Evolutionary conservation across 2,113 vertebrate species (phyloP).

Genomic region (Anser cygnoides): DNA sequence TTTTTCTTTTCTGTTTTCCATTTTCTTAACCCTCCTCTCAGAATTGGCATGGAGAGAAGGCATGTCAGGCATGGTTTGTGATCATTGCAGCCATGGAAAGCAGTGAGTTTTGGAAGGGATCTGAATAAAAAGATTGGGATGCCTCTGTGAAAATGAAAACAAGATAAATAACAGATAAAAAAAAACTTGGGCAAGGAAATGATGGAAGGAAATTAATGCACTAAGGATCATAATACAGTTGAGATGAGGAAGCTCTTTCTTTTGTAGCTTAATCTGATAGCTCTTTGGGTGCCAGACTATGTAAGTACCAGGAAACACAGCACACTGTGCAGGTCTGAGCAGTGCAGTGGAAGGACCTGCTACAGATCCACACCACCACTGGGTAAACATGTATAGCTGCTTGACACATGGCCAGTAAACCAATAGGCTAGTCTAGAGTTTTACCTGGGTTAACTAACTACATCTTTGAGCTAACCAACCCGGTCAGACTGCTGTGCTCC

Average conservation of each 20-base stretch:
- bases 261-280: not conserved
- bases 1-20: not conserved
- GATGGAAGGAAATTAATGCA: not conserved
- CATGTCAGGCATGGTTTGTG: not conserved
- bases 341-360: not conserved
- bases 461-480: not conserved
- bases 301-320: not conserved
- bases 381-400: not conserved
- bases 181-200: not conserved
- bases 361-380: not conserved
- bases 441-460: not conserved
- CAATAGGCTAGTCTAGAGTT: not conserved
- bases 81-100: not conserved
- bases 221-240: not conserved
- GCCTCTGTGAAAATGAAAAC: not conserved
- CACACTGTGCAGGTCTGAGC: not conserved
- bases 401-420: not conserved
- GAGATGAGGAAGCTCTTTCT: not conserved
- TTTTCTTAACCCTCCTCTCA: not conserved
- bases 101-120: not conserved
- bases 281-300: not conserved
- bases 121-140: not conserved
- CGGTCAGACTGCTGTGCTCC: not conserved
- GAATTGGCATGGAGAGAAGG: not conserved
- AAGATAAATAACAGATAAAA: not conserved